These are phyloP conservation scores for Ormyrus labotus DNA, from an alignment of 2,888 invertebrate genomes.

Conservation along the genomic window DNA sequence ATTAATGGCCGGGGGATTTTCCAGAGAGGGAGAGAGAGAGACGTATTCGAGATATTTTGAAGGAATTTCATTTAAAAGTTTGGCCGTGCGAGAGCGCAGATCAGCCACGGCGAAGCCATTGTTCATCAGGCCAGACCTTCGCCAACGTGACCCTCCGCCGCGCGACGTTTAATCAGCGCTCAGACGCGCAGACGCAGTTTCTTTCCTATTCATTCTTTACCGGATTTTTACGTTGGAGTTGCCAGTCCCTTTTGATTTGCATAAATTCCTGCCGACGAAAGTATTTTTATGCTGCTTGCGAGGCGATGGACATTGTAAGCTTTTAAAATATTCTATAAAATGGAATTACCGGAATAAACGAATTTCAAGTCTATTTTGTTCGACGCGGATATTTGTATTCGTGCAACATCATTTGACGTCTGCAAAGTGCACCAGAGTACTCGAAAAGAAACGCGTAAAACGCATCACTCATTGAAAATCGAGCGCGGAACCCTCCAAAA, in stretches of 20 bases:
- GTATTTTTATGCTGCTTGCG: no score
- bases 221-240: background rate
- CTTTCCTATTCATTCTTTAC: background rate
- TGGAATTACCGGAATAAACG: no score
- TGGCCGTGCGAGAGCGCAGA: conserved; percentile 22
- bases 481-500: no score
- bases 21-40: conserved; percentile 4
- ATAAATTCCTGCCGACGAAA: conserved; percentile 23
- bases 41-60: conserved; percentile 62
- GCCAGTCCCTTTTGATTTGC: conserved; percentile 14
- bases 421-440: no score
- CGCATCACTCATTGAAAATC: no score
- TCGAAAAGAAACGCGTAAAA: no score
- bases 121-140: conserved; percentile 8
- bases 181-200: background rate
- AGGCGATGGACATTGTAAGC: no score
- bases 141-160: background rate
- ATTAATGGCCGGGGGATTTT: conserved; percentile 40
- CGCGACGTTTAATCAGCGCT: conserved; percentile 9
- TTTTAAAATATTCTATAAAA: no score
- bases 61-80: conserved; percentile 71
- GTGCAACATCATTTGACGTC: no score
- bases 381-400: no score
- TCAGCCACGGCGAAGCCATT: conserved; percentile 6
- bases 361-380: no score